phyloP scores from a whole-genome alignment of 2,888 invertebrate species.

The Ornithoptera alexandrae region DNA sequence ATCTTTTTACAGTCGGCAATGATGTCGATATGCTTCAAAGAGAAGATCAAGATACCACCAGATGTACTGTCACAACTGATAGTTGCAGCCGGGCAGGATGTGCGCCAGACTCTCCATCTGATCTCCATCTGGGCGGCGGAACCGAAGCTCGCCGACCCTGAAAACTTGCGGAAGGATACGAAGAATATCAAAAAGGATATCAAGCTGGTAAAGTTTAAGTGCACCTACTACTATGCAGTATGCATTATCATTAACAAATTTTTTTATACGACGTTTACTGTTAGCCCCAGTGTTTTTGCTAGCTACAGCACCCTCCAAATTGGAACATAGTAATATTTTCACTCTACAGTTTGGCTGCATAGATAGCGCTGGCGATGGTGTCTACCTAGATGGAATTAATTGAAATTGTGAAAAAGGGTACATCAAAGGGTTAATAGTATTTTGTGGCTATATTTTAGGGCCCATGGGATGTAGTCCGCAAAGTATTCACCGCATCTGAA shows the following conservation, averaged over 20 bases:
- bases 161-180: conserved; percentile 78
- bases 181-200: conserved; percentile 88
- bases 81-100: conserved; percentile 92
- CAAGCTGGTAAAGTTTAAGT: conserved; percentile 80
- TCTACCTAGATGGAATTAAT: neutral
- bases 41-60: conserved; percentile 88
- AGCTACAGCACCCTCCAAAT: no score
- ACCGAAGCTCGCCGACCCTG: conserved; percentile 72
- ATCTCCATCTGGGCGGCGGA: conserved; percentile 88
- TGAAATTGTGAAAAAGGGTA: neutral
- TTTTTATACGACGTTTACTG: no score
- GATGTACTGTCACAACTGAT: conserved; percentile 92
- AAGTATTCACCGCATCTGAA: conserved; percentile 91
- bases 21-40: conserved; percentile 94
- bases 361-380: no score
- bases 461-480: conserved; percentile 95
- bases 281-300: no score
- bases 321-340: no score
- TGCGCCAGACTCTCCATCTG: conserved; percentile 95
- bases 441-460: conserved; percentile 77
- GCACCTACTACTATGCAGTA: no score
- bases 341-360: no score
- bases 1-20: conserved; percentile 85
- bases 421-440: neutral
- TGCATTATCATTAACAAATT: no score